These are phyloP conservation scores for Villa cingulata DNA, from an alignment of 2,888 invertebrate genomes.

Conservation along the genomic window DNA sequence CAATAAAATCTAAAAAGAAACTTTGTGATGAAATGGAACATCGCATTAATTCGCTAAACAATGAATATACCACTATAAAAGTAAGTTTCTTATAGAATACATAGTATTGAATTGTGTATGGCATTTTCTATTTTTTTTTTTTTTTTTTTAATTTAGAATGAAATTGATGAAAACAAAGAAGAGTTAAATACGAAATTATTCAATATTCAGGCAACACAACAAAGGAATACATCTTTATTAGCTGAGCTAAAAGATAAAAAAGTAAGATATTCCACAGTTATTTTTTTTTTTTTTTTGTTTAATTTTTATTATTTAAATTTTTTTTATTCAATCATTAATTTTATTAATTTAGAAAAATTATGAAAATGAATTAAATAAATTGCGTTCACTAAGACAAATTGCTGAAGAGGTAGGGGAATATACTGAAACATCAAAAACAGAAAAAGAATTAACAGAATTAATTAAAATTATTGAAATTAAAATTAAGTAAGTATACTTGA, in stretches of 20 bases:
- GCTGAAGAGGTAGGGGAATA: constrained; percentile 28
- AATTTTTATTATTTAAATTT: not conserved
- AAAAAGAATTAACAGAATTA: constrained; percentile 31
- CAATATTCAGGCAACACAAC: not conserved
- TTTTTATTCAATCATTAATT: not conserved
- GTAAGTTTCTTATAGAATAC: constrained; percentile 7
- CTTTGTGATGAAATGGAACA: constrained; percentile 31
- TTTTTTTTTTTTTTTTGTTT: too few relatives aligned
- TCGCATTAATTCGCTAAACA: constrained; percentile 33
- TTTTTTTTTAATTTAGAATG: not conserved
- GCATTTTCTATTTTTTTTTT: not conserved
- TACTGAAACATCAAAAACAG: constrained; percentile 27
- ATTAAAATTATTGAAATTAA: constrained; percentile 26
- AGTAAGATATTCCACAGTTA: not conserved
- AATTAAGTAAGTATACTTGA: constrained; percentile 16
- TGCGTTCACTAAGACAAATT: constrained; percentile 14
- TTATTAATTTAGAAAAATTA: constrained; percentile 13
- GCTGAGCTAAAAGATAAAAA: not conserved
- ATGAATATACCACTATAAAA: constrained; percentile 18
- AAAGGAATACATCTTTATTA: not conserved
- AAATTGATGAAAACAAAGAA: not conserved
- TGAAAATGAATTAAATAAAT: constrained; percentile 17
- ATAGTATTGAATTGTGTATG: not conserved
- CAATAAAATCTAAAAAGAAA: constrained; percentile 29
- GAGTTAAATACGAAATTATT: not conserved